Base-by-base conservation (phyloP, 2,888 invertebrate species). In the Chouioia cunea region DNA sequence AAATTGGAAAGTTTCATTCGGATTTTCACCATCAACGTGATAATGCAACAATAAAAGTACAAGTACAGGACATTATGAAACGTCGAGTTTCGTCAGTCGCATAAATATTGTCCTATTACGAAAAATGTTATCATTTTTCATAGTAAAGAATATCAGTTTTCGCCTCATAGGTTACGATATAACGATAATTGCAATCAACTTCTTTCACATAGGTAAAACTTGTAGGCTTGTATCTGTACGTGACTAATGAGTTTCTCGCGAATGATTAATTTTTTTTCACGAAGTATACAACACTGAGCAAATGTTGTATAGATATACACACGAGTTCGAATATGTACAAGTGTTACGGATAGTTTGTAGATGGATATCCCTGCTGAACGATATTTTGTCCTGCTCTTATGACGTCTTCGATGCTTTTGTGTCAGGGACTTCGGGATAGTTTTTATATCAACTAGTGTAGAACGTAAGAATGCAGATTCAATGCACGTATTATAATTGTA, bases 371-470 rank as follows among this genome's bases (percentile, higher is more conserved):
- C 10, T 36, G 36, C 36, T 3, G 36, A 36, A 36, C 12, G 36
- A 36, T 12, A 36, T 36, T 36, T 36, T 36, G 4, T n/a, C 6
- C 16, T 36, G 23, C 23, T 15, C 15, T 4, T 43, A n/a, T 44
- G 0, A 15, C 20, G 52, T 36, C 64, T 57, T 36, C 53, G 67
- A 71, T 59, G 23, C 53, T 63, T 67, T 62, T 43, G 67, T 71
- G 67, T 71, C 71, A 71, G 56, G 71, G 67, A 67, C 64, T 67
- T 67, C 67, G 15, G 48, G 67, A 66, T 66, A 63, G 50, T 67
- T 71, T 71, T 64, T 43, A 22, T 50, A 23, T 56, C 16, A 62
- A 56, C 53, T 12, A 48, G 18, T 44, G 16, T 47, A 53, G 54
- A 56, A 48, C 54, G 56, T 44, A 43, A 48, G 53, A 65, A 60